Base-by-base conservation (phyloP, 2,797 vertebrate genomes). In the Heteromormyrus szaboi region DNA sequence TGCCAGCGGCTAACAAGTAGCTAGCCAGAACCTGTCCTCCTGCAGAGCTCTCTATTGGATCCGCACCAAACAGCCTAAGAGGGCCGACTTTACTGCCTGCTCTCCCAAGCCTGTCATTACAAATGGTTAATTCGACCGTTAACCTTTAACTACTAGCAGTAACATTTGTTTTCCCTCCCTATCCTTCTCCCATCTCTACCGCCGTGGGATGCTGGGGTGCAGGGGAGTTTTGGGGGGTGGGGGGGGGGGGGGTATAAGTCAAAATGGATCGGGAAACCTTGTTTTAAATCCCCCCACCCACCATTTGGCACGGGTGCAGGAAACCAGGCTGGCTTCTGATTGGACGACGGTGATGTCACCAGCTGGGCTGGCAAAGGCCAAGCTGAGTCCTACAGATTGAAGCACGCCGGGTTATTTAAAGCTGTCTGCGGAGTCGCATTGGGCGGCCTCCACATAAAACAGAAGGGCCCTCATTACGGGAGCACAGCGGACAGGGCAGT, bases 31-130 rank as follows among this genome's bases (percentile, higher is more conserved):
- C 12, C 41, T 46, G 19, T 87, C 53, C 54, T 9, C 51, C 53
- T 51, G 62, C 46, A 54, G 44, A 41, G 12, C 46, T 46, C 19
- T 14, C 11, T 62, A 3, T 62, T 5, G 33, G 29, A 65, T 14
- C 17, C 44, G 4, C 44, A 53, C 33, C 22, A 12, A 25, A 59
- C 2, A 44, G 89, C 93, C 93, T 93, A 88, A 93, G 91, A 95
- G 94, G 94, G 94, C 94, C 94, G 93, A 92, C 91, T 92, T 93
- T 94, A 92, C 85, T 91, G 93, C 93, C 93, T 90, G 93, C 89
- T 91, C 54, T 91, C 41, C 76, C 33, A 68, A 93, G 92, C 91
- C 95, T 95, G 91, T 95, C 95, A 95, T 96, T 95, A 95, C 93
- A 94, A 90, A 93, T 91, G 76, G 17, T 46, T 46, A 7, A 72